Percentiles rank a stretch among this genome's conserved stretches.
phyloP scores from a whole-genome alignment of 2,888 invertebrate genomes.

The Sminthurides aquaticus region DNA sequence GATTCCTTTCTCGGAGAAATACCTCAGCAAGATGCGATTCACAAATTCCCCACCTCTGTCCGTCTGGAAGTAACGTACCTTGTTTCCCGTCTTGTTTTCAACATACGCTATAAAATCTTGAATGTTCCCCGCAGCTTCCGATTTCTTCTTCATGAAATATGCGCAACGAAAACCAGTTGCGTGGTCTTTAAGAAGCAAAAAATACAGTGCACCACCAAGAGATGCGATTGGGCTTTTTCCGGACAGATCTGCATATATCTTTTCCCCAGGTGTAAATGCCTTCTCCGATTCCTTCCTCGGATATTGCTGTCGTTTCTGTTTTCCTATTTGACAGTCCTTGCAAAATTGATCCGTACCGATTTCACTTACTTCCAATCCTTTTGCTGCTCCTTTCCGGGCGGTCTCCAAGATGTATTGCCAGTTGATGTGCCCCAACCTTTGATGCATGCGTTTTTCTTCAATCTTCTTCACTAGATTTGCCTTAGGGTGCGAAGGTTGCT shows the following conservation, averaged over 20 bases:
- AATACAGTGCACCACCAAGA: slow-evolving; percentile 11
- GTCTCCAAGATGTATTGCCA: slow-evolving; percentile 16
- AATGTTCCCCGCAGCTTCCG: neutral
- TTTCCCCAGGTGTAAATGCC: slow-evolving; percentile 5
- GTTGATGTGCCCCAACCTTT: slow-evolving; percentile 21
- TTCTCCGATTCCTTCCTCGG: neutral
- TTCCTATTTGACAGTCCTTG: slow-evolving; percentile 14
- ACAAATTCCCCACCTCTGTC: slow-evolving; percentile 29
- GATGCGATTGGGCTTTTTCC: slow-evolving; percentile 10
- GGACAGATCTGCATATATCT: slow-evolving; percentile 9
- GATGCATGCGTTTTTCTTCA: slow-evolving; percentile 9
- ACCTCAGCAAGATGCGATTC: slow-evolving; percentile 35
- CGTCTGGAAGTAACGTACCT: slow-evolving; percentile 15
- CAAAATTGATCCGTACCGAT: neutral
- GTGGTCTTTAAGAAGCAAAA: slow-evolving; percentile 14
- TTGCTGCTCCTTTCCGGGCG: slow-evolving; percentile 16
- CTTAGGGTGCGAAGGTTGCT: neutral
- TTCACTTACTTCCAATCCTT: slow-evolving; percentile 13
- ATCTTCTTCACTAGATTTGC: neutral
- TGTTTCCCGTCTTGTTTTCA: slow-evolving; percentile 22
- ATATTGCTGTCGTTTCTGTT: slow-evolving; percentile 8
- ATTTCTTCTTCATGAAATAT: slow-evolving; percentile 15
- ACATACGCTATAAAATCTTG: slow-evolving; percentile 13
- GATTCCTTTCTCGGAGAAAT: slow-evolving; percentile 43
- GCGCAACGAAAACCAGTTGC: slow-evolving; percentile 8